Percentiles rank a stretch among this genome's conserved stretches.
These are phyloP conservation scores for Drosophila mettleri DNA, from an alignment of 2,888 invertebrate genomes.

Conservation along the genomic window DNA sequence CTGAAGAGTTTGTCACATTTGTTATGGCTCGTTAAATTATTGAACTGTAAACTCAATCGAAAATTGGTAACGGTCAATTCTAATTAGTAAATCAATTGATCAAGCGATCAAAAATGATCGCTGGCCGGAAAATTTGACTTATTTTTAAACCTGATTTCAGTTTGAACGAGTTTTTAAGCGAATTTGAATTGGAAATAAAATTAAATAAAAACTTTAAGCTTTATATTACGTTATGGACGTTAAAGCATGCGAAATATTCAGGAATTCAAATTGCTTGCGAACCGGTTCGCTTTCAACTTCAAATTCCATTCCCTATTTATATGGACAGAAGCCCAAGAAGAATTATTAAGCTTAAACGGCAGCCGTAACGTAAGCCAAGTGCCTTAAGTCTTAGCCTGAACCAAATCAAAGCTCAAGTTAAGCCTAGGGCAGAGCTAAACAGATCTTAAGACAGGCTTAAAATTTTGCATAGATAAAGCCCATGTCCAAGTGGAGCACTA, in stretches of 20 bases:
- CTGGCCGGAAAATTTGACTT: constrained; percentile 14
- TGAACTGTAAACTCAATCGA: constrained; percentile 12
- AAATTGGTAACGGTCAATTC: constrained; percentile 61
- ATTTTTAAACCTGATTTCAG: constrained; percentile 7
- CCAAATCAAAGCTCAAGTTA: not conserved
- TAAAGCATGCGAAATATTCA: constrained; percentile 6
- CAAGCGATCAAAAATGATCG: constrained; percentile 36
- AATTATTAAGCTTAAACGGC: not conserved
- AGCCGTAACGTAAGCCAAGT: not conserved
- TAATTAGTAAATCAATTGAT: constrained; percentile 70
- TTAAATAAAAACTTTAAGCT: not conserved
- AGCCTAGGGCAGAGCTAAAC: too few relatives aligned
- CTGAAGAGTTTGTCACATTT: constrained; percentile 16
- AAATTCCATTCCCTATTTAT: not conserved
- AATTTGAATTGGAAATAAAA: constrained; percentile 6
- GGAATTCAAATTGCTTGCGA: not conserved
- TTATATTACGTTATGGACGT: not conserved
- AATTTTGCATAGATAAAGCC: too few relatives aligned
- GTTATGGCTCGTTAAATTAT: not conserved
- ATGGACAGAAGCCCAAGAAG: too few relatives aligned
- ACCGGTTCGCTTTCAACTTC: constrained; percentile 2
- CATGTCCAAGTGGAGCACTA: not conserved
- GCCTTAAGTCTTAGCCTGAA: not conserved
- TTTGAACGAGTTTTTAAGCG: constrained; percentile 3
- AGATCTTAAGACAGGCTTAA: too few relatives aligned